Percentiles rank a stretch among this genome's conserved stretches.
Evolutionary conservation across 2,888 invertebrate genomes (phyloP).

Genomic region (Hymenopus coronatus): DNA sequence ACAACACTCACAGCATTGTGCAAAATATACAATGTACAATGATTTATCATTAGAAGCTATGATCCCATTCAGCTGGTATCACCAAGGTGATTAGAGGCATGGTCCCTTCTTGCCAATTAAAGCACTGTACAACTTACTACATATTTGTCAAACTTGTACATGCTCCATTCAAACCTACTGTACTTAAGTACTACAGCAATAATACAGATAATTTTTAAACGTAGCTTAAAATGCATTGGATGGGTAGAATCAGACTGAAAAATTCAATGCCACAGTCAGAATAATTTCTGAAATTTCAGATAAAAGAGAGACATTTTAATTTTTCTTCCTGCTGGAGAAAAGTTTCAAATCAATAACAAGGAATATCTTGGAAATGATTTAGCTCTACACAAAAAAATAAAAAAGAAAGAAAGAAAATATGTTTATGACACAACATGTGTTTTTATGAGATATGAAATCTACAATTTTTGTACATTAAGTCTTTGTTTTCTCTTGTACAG

Average conservation of each 20-base stretch:
- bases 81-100: conserved; percentile 26
- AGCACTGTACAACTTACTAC: conserved; percentile 13
- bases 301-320: no score
- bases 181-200: neutral
- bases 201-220: neutral
- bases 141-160: neutral
- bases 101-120: conserved; percentile 22
- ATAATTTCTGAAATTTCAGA: neutral
- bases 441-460: no score
- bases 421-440: no score
- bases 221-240: neutral
- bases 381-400: no score
- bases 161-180: neutral
- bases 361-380: no score
- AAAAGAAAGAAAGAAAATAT: no score
- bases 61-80: conserved; percentile 29
- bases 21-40: neutral
- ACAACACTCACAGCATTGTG: neutral
- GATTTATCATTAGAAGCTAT: conserved; percentile 23
- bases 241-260: no score
- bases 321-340: no score
- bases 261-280: no score
- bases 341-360: no score
- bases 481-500: no score
- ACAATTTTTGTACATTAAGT: no score